phyloP scores from a whole-genome alignment of 2,113 vertebrate genomes.

The Callopanchax toddi region DNA sequence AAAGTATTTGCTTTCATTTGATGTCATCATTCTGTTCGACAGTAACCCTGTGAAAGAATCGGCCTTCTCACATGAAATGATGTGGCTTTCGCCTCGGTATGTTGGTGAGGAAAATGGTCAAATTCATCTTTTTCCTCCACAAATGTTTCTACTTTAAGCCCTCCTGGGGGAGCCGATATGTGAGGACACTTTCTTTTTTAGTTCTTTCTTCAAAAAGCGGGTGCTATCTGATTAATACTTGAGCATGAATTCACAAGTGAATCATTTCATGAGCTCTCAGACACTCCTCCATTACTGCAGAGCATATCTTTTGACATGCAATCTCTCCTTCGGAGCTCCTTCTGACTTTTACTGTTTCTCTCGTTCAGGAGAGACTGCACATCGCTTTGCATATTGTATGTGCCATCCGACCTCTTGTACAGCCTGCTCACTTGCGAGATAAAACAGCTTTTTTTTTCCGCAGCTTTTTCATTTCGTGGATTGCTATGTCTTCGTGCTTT shows the following conservation, averaged over 20 bases:
- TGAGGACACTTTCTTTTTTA: constrained; percentile 53
- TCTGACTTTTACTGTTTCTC: constrained; percentile 35
- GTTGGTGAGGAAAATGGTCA: constrained; percentile 40
- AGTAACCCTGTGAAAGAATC: constrained; percentile 35
- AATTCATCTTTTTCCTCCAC: constrained; percentile 60
- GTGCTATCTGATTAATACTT: constrained; percentile 67
- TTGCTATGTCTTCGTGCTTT: constrained; percentile 55
- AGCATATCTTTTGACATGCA: constrained; percentile 69
- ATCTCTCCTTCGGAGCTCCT: constrained; percentile 55
- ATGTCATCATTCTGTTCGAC: constrained; percentile 61
- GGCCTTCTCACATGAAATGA: constrained; percentile 35
- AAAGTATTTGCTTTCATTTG: constrained; percentile 49
- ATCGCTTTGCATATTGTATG: constrained; percentile 53
- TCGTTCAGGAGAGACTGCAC: constrained; percentile 44
- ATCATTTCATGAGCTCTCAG: constrained; percentile 64
- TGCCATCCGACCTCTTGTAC: constrained; percentile 20
- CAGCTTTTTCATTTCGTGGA: constrained; percentile 64
- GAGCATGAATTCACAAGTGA: constrained; percentile 62
- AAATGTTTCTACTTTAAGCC: constrained; percentile 56
- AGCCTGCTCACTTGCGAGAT: constrained; percentile 53
- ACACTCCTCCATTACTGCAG: constrained; percentile 62
- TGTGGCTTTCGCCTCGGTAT: constrained; percentile 24
- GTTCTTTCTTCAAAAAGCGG: constrained; percentile 47
- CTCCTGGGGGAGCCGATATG: constrained; percentile 51
- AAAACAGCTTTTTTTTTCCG: constrained; percentile 58